Evolutionary conservation across 2,888 invertebrate species (phyloP), one percentile per base, ranked within the genome.

Genomic region (Noctua comes): DNA sequence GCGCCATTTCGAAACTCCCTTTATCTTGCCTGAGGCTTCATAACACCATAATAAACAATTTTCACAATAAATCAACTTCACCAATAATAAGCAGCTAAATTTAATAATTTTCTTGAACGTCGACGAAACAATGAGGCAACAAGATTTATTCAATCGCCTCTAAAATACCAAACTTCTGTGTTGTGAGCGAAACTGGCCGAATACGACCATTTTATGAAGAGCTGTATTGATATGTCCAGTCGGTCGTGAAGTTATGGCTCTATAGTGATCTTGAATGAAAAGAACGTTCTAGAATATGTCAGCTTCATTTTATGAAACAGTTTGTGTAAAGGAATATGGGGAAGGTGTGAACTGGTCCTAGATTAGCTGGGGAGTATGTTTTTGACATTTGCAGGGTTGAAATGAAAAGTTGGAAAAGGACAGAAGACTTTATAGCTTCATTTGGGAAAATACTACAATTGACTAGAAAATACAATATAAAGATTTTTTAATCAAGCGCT

Each of bases 81-180:
- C 66, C 36, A 65, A 57, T 62, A 73, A 57, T 75, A 65, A 36
- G 3, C 51, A 40, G 16, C 2, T 43, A 65, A 64, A 48, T 68
- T 72, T 77, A 62, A 85, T 80, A 79, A 79, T 76, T 73, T 77
- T 68, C 81, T 74, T 74, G 16, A 54, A 73, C 73, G 66, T 74
- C 70, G 51, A 86, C 62, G 10, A 84, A 78, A 84, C 77, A 82
- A 82, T 82, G 68, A 71, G 40, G 76, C 73, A 83, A 77, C 77
- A 74, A 80, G 77, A 84, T 80, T 82, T 77, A 84, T 85, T 83
- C 77, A 85, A 83, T 84, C 82, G 85, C 86, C 72, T 73, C 76
- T 82, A 76, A 79, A 82, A 83, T 76, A 80, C 59, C 74, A 77
- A 82, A 82, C 73, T 81, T 79, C 79, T 27, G 80, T 31, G 79